A percentile compares a stretch with the other conserved stretches of the same genome.
Conservation (phyloP, 1,140 invertebrate species). For the Stratiolaelaps scimitus region DNA sequence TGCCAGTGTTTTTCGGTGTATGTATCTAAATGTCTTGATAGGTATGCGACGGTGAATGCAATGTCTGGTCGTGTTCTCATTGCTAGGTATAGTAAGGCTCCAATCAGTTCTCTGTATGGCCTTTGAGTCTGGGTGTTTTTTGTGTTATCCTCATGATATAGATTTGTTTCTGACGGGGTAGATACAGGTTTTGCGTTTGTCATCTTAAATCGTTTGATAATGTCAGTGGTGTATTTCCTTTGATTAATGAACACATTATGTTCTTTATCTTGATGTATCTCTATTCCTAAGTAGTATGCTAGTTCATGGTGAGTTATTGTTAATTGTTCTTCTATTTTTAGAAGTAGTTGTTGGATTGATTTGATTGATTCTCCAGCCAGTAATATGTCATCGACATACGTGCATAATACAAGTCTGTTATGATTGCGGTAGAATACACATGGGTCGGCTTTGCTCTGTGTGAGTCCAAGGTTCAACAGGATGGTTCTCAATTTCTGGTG, state of each 20-base stretch:
- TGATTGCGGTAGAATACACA: constrained; percentile 29
- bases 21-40: not conserved
- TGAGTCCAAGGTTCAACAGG: not conserved
- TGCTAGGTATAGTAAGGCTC: constrained; percentile 26
- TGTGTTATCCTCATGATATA: not conserved
- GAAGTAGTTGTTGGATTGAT: constrained; percentile 33
- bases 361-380: constrained; percentile 24
- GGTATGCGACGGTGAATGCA: constrained; percentile 11
- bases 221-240: constrained; percentile 30
- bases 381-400: constrained; percentile 33
- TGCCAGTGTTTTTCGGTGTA: constrained; percentile 28
- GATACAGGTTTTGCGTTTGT: constrained; percentile 35
- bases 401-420: constrained; percentile 18
- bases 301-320: constrained; percentile 33
- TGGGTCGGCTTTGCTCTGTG: too few relatives aligned
- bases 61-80: constrained; percentile 25
- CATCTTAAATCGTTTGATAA: constrained; percentile 38
- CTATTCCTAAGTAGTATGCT: constrained; percentile 28
- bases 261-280: constrained; percentile 15
- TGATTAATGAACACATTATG: constrained; percentile 28
- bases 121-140: not conserved
- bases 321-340: constrained; percentile 32
- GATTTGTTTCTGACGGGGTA: constrained; percentile 39
- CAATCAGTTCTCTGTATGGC: constrained; percentile 21
- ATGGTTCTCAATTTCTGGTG: not conserved